Base-by-base conservation (phyloP, 2,888 invertebrate genomes). In the Drosophila ustulata region DNA sequence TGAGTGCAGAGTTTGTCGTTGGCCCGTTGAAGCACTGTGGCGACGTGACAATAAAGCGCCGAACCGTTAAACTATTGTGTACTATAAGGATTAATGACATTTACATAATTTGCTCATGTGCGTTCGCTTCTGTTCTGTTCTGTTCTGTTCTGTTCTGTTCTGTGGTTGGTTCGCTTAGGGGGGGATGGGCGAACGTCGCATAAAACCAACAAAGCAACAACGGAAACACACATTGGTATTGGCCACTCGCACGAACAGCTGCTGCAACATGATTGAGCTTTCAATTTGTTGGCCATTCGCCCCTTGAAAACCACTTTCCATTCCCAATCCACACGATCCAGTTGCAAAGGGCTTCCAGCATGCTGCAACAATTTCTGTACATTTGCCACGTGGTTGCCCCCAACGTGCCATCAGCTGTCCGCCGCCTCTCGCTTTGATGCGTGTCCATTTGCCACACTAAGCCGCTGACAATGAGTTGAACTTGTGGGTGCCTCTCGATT, bases 61-160 rank as follows among this genome's bases (percentile, higher is more conserved):
- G 89, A 80, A 88, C 72, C 88, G 86, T 88, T 89, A 85, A 90
- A 88, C 90, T 90, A 90, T 90, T 88, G 89, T 89, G 84, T 80
- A 88, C 82, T 75, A 81, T 82, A 87, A 81, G 88, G 88, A 88
- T 90, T 88, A 88, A 88, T 90, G 89, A 74, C 89, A 88, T 90
- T 88, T 88, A 89, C 88, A 90, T 90, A 90, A 88, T 88, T 88
- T 82, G 80, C 71, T 68, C 82, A 71, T 78, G 79, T 72, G 78
- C 73, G 72, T 56, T 66, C 18, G 18, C 18, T 49, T 59, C n/a
- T 43, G 50, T 23, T 45, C 43, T 45, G 43, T 23, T 45, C 9
- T 45, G 4, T 18, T 41, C 5, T 41, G 39, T 23, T 23, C 23
- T 52, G 9, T 25, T 52, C 25, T 26, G 11, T 3, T 55, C 28